phyloP scores from a whole-genome alignment of 2,888 invertebrate genomes.

The Notodonta ziczac region DNA sequence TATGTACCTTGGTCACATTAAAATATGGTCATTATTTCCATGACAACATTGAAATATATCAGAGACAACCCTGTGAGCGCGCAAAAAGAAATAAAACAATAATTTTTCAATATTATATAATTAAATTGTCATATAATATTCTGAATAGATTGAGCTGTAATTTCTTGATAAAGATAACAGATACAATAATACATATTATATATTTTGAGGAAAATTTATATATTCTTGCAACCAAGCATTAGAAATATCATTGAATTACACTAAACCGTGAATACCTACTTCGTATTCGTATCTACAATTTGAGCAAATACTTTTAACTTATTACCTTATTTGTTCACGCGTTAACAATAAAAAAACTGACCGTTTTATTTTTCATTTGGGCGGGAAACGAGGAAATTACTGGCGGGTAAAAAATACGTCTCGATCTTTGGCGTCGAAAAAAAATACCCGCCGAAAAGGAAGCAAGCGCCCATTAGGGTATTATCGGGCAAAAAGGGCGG shows the following conservation, averaged over 20 bases:
- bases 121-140: neutral
- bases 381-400: conserved; percentile 78
- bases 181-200: too few relatives aligned
- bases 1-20: too few relatives aligned
- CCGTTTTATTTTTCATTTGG: conserved; percentile 72
- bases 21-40: too few relatives aligned
- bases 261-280: neutral
- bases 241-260: neutral
- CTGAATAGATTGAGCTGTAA: neutral
- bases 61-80: neutral
- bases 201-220: too few relatives aligned
- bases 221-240: too few relatives aligned
- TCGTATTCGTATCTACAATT: too few relatives aligned
- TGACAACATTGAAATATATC: too few relatives aligned
- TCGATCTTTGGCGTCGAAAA: conserved; percentile 76
- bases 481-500: conserved; percentile 77
- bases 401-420: conserved; percentile 76
- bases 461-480: conserved; percentile 83
- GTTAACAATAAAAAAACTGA: conserved; percentile 56
- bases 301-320: neutral
- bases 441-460: conserved; percentile 78
- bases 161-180: too few relatives aligned
- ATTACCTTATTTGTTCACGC: conserved; percentile 44
- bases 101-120: neutral
- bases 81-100: neutral